Evolutionary conservation across 2,797 vertebrate genomes (phyloP).

Genomic region (Sebastes hubbsi): DNA sequence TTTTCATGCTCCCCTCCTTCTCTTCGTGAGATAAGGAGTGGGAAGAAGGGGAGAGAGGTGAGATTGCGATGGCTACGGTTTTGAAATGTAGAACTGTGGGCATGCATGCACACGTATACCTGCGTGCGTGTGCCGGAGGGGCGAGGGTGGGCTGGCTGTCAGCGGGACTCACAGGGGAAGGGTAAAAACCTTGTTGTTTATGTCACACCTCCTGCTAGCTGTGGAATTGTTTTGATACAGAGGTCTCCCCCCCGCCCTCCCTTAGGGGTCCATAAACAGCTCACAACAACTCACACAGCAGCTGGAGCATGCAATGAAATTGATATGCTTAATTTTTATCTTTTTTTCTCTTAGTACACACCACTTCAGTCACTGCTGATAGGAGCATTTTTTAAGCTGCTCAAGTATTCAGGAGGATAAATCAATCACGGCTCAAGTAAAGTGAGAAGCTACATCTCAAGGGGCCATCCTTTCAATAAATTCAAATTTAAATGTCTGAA

Average conservation of each 20-base stretch:
- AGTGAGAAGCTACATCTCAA: not conserved
- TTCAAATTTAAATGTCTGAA: not conserved
- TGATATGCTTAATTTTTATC: conserved; percentile 53
- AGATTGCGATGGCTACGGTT: conserved; percentile 37
- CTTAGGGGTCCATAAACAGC: conserved; percentile 51
- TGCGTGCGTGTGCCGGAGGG: not conserved
- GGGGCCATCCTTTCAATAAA: not conserved
- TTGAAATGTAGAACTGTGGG: conserved; percentile 43
- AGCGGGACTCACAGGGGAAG: conserved; percentile 49
- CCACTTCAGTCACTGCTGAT: conserved; percentile 35
- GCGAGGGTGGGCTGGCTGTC: conserved; percentile 42
- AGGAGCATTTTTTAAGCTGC: conserved; percentile 9
- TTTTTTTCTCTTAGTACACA: conserved; percentile 36
- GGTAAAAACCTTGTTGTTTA: conserved; percentile 68
- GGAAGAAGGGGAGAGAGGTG: conserved; percentile 30
- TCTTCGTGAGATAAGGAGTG: conserved; percentile 40
- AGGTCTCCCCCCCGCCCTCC: conserved; percentile 57
- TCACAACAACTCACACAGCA: conserved; percentile 52
- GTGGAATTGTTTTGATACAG: conserved; percentile 75
- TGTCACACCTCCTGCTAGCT: conserved; percentile 72
- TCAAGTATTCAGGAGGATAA: conserved; percentile 21
- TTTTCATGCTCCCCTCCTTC: conserved; percentile 59
- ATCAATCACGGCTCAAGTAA: conserved; percentile 21
- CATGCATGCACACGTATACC: not conserved
- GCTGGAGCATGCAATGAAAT: conserved; percentile 50